Evolutionary conservation across 1,140 invertebrate genomes (phyloP).

Genomic region (Drosophila sp.): DNA sequence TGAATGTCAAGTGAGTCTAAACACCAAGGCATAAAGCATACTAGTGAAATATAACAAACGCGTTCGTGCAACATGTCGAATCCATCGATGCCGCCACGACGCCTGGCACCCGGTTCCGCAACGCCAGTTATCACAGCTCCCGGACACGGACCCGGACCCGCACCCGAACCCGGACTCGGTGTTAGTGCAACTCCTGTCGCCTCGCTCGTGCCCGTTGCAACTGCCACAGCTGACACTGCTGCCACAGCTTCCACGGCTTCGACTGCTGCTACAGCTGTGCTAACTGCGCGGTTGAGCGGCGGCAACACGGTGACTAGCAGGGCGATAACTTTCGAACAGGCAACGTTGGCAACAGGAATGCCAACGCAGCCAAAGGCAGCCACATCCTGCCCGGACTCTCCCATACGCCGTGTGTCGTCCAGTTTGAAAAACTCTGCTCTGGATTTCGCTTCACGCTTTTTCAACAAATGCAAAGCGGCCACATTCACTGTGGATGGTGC

Average conservation of each 20-base stretch:
- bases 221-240: constrained; percentile 7
- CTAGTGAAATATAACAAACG: constrained; percentile 1
- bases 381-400: constrained; percentile 80
- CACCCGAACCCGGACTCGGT: no score
- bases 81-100: constrained; percentile 65
- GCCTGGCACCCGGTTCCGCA: constrained; percentile 68
- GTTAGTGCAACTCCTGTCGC: no score
- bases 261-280: constrained; percentile 44
- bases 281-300: constrained; percentile 63
- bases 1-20: constrained; percentile 27
- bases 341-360: constrained; percentile 1
- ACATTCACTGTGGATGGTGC: constrained; percentile 92
- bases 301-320: constrained; percentile 58
- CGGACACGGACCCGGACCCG: no score
- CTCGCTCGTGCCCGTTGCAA: no score
- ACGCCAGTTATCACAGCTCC: constrained; percentile 56
- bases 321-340: constrained; percentile 36
- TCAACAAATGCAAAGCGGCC: constrained; percentile 91
- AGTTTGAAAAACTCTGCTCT: constrained; percentile 79
- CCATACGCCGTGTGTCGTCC: constrained; percentile 79
- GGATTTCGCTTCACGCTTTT: constrained; percentile 86
- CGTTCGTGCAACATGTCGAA: constrained; percentile 66
- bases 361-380: constrained; percentile 31
- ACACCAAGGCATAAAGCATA: constrained; percentile 17
- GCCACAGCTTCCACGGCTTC: constrained; percentile 29